Percentiles rank a stretch among this genome's conserved stretches.
Evolutionary conservation across 2,113 vertebrate species (phyloP).

Genomic region (Cyrtonyx montezumae): DNA sequence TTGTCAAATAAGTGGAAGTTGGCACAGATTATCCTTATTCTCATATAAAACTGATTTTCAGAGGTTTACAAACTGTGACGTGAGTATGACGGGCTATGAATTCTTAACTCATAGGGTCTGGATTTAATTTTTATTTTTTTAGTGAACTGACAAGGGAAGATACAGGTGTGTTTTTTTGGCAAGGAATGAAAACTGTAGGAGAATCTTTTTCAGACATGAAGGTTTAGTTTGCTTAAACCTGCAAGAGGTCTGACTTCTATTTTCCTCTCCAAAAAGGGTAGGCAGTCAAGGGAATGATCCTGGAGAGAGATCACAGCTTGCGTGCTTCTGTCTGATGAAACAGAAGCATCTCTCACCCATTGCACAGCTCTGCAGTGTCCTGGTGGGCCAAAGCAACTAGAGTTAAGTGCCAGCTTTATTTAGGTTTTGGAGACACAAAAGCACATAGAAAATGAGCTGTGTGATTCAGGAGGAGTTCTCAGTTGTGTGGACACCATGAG

Average conservation of each 20-base stretch:
- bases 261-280: no score
- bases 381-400: no score
- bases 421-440: neutral
- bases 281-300: neutral
- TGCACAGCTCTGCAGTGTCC: neutral
- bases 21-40: neutral
- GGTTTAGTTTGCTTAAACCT: neutral
- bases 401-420: neutral
- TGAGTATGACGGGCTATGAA: neutral
- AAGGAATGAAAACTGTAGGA: no score
- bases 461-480: accelerated
- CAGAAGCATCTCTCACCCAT: neutral
- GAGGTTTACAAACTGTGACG: neutral
- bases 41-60: neutral
- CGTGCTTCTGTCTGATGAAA: neutral
- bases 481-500: neutral
- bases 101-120: neutral
- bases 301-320: neutral
- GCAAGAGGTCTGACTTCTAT: neutral
- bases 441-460: neutral
- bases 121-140: neutral
- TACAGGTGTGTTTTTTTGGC: neutral
- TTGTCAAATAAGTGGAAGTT: neutral
- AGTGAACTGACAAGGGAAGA: neutral
- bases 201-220: no score